Percentiles rank a stretch among this genome's conserved stretches.
These are phyloP conservation scores for Marcusenius ussheri DNA, from an alignment of 2,113 vertebrate species.

Conservation along the genomic window DNA sequence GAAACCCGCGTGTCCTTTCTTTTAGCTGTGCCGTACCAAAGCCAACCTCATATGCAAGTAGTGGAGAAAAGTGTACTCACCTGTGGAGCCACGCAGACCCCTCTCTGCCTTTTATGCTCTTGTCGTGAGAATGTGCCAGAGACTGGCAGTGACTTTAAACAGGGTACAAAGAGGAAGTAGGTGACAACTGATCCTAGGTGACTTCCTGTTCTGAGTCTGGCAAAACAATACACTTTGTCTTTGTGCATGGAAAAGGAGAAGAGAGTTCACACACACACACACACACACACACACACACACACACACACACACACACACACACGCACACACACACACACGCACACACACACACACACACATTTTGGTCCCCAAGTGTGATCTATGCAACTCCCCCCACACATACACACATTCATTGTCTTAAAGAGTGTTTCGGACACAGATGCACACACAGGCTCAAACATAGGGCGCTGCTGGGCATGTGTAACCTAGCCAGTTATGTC, in stretches of 20 bases:
- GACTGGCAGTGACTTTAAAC: constrained; percentile 9
- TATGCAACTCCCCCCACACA: constrained; percentile 17
- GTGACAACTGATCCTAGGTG: constrained; percentile 27
- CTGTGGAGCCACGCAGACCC: constrained; percentile 45
- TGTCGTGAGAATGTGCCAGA: neutral
- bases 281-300: neutral
- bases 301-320: no score
- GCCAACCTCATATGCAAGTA: neutral
- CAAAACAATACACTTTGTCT: constrained; percentile 56
- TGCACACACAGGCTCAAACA: neutral
- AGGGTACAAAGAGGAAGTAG: constrained; percentile 10
- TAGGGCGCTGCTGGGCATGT: neutral
- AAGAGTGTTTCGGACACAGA: neutral
- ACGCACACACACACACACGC: no score
- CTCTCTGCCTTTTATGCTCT: constrained; percentile 22
- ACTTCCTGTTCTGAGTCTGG: constrained; percentile 53
- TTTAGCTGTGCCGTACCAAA: neutral
- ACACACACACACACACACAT: constrained; percentile 37
- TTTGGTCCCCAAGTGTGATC: no score
- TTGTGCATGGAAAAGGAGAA: constrained; percentile 19
- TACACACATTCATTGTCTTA: neutral
- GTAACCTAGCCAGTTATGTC: neutral
- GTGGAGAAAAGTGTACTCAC: constrained; percentile 39
- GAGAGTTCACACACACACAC: constrained; percentile 36
- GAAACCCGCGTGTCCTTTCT: neutral